These are phyloP conservation scores for Cyrtodaria siliqua DNA, from an alignment of 2,888 invertebrate species.

Conservation along the genomic window DNA sequence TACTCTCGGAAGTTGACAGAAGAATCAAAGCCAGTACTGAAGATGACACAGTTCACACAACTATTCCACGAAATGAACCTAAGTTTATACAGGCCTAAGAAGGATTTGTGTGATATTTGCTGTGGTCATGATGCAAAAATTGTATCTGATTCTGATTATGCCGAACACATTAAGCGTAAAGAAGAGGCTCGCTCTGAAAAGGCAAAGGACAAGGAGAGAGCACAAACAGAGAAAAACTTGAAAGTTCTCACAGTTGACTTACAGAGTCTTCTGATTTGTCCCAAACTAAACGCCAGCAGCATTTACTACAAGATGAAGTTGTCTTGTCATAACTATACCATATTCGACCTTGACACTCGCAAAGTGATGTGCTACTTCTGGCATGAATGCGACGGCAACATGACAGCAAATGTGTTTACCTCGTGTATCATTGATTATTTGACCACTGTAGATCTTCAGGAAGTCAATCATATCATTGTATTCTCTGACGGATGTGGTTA, in stretches of 20 bases:
- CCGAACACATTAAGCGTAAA: background rate
- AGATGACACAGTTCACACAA: background rate
- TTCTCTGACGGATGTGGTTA: slow-evolving; percentile 20
- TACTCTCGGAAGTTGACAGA: background rate
- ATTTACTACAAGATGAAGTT: slow-evolving; percentile 17
- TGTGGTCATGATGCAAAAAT: background rate
- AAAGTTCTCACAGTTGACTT: slow-evolving; percentile 7
- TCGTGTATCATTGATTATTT: slow-evolving; percentile 5
- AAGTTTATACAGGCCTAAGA: background rate
- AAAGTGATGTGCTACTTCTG: slow-evolving; percentile 13
- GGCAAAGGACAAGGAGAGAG: background rate
- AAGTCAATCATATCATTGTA: background rate
- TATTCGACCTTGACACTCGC: background rate
- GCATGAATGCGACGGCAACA: background rate
- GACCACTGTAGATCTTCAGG: background rate
- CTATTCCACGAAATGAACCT: slow-evolving; percentile 1
- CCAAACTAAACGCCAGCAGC: slow-evolving; percentile 2
- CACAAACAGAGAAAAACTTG: background rate
- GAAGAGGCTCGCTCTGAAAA: background rate
- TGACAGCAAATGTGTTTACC: slow-evolving; percentile 8
- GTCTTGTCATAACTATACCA: slow-evolving; percentile 19
- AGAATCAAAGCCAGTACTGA: background rate
- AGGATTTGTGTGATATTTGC: slow-evolving; percentile 8
- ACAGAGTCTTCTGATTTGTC: slow-evolving; percentile 15
- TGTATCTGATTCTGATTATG: background rate